A percentile compares a stretch with the other conserved stretches of the same genome.
These are phyloP conservation scores for Pogonognathellus flavescens DNA, from an alignment of 1,140 invertebrate genomes.

Conservation along the genomic window DNA sequence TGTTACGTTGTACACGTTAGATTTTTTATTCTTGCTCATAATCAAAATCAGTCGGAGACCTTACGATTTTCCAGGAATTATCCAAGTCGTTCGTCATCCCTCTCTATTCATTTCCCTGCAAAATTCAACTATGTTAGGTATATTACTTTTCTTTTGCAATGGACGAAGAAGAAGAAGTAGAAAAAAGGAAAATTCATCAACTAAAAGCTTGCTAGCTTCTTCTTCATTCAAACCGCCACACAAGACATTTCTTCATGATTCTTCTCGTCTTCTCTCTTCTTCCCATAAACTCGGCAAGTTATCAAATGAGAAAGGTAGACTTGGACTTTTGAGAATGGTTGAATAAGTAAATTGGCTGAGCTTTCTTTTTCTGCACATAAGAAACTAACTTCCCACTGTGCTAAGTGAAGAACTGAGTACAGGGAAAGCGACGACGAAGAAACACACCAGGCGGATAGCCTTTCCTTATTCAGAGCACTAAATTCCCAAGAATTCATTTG, in stretches of 20 bases:
- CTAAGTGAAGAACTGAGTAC: neutral
- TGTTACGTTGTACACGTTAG: neutral
- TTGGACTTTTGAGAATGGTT: slow-evolving; percentile 35
- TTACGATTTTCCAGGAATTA: slow-evolving; percentile 21
- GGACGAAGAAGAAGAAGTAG: neutral
- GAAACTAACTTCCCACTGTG: slow-evolving; percentile 31
- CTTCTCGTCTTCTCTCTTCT: neutral
- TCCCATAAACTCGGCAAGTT: neutral
- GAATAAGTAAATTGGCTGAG: slow-evolving; percentile 47
- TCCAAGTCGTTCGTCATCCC: neutral
- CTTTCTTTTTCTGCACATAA: neutral
- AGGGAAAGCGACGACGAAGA: neutral
- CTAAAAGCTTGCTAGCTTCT: slow-evolving; percentile 32
- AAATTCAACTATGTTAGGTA: no score
- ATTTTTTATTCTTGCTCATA: slow-evolving; percentile 5
- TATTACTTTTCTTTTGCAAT: no score
- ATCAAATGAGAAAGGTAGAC: slow-evolving; percentile 42
- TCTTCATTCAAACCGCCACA: neutral
- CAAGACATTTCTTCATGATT: neutral
- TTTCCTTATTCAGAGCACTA: no score
- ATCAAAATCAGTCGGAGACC: slow-evolving; percentile 22
- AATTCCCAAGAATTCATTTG: slow-evolving; percentile 13
- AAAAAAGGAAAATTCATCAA: slow-evolving; percentile 34
- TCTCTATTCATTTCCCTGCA: neutral
- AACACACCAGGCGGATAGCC: neutral